Percentiles rank a stretch among this genome's conserved stretches.
Conservation (phyloP, 2,113 vertebrate species). For the Callocephalon fimbriatum region DNA sequence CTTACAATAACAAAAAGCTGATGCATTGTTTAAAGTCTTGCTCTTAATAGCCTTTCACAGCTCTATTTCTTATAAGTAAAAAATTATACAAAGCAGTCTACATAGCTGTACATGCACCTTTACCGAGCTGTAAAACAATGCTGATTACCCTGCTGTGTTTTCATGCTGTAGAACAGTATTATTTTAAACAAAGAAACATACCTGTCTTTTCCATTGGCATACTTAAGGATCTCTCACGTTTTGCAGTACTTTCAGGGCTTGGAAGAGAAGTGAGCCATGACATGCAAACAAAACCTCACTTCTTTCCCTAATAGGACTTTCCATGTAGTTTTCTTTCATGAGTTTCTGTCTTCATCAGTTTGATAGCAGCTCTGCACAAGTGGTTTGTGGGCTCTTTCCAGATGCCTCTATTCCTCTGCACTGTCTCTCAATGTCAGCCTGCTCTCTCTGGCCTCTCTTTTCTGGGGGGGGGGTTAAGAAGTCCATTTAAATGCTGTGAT, state of each 20-base stretch:
- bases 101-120: no score
- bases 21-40: background rate
- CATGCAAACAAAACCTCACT: background rate
- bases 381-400: background rate
- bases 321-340: background rate
- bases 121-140: background rate
- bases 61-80: background rate
- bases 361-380: background rate
- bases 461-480: background rate
- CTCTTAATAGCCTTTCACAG: background rate
- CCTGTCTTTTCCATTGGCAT: slow-evolving; percentile 48
- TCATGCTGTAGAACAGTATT: background rate
- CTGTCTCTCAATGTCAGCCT: background rate
- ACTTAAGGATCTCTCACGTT: background rate
- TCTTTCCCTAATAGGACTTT: background rate
- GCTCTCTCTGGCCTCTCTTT: background rate
- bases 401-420: background rate
- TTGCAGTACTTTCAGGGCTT: background rate
- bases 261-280: background rate
- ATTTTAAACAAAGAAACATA: slow-evolving; percentile 25
- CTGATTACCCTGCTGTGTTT: background rate
- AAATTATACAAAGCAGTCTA: background rate
- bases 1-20: background rate
- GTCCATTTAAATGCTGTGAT: background rate
- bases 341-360: background rate